Conservation (phyloP, 2,888 invertebrate species). For the Acanthoscelides obtectus region DNA sequence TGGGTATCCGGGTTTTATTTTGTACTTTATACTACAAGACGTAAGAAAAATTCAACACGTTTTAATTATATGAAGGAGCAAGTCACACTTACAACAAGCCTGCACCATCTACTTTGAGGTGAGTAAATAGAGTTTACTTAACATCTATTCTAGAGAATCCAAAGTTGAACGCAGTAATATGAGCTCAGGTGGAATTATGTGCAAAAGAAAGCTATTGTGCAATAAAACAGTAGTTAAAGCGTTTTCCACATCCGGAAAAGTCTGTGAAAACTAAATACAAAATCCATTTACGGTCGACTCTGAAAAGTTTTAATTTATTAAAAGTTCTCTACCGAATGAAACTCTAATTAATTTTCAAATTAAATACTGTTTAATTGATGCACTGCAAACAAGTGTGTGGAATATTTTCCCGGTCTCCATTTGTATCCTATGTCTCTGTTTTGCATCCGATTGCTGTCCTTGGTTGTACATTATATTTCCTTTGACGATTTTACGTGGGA, state of each 20-base stretch:
- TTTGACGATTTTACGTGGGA: no score
- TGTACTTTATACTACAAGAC: no score
- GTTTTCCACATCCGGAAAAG: conserved; percentile 6
- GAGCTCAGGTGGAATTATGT: conserved; percentile 6
- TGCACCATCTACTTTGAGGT: no score
- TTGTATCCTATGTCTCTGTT: neutral
- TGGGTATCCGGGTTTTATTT: no score
- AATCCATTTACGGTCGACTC: conserved; percentile 10
- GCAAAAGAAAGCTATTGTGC: conserved; percentile 6
- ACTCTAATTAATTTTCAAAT: conserved; percentile 15
- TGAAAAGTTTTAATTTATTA: conserved; percentile 12
- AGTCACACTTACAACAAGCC: no score
- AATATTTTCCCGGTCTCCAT: neutral
- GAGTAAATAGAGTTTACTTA: neutral
- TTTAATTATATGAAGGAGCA: no score
- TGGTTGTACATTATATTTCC: no score
- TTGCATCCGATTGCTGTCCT: neutral
- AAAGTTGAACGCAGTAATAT: neutral
- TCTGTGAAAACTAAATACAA: conserved; percentile 14
- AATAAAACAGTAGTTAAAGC: conserved; percentile 11
- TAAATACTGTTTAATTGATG: conserved; percentile 16
- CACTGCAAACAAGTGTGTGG: neutral
- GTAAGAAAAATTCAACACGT: no score
- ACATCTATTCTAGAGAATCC: neutral
- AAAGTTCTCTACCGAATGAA: conserved; percentile 11